Conservation (phyloP, 1,140 invertebrate genomes). For the Lordiphosa clarofinis region DNA sequence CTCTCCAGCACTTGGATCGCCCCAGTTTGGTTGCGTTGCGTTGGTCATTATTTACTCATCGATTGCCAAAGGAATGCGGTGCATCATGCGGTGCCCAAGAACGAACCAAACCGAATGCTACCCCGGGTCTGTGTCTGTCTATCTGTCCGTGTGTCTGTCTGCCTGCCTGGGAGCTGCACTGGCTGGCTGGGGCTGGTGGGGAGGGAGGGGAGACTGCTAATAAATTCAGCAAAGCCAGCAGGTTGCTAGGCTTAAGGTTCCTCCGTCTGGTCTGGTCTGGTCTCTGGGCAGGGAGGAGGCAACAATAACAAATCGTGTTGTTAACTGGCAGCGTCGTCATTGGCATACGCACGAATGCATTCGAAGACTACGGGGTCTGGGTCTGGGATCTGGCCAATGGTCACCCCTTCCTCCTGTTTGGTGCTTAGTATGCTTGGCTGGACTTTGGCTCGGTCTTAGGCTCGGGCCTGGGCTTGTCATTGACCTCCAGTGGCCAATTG, state of each 20-base stretch:
- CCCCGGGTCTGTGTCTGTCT: conserved; percentile 7
- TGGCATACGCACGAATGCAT: conserved; percentile 72
- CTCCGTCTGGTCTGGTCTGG: conserved; percentile 10
- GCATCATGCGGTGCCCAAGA: conserved; percentile 52
- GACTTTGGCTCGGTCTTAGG: conserved; percentile 28
- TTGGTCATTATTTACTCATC: conserved; percentile 77
- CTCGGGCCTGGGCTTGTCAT: conserved; percentile 54
- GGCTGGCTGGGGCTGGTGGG: conserved; percentile 38
- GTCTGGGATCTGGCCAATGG: conserved; percentile 36
- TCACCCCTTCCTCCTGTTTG: conserved; percentile 38
- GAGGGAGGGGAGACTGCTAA: conserved; percentile 40
- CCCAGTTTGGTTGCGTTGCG: conserved; percentile 65
- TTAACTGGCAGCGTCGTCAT: conserved; percentile 70
- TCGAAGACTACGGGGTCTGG: conserved; percentile 5
- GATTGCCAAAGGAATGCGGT: conserved; percentile 69
- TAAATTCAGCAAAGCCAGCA: conserved; percentile 76
- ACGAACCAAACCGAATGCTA: conserved; percentile 23
- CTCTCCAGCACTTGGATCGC: conserved; percentile 14
- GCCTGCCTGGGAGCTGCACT: conserved; percentile 31
- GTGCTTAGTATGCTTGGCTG: conserved; percentile 73
- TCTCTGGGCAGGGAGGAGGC: conserved; percentile 11
- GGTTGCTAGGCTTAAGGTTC: conserved; percentile 72
- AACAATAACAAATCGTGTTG: conserved; percentile 77
- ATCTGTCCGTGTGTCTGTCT: conserved; percentile 13
- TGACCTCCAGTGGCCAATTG: conserved; percentile 62